Evolutionary conservation across 2,797 vertebrate species (phyloP).

Genomic region (Rhinella marina): DNA sequence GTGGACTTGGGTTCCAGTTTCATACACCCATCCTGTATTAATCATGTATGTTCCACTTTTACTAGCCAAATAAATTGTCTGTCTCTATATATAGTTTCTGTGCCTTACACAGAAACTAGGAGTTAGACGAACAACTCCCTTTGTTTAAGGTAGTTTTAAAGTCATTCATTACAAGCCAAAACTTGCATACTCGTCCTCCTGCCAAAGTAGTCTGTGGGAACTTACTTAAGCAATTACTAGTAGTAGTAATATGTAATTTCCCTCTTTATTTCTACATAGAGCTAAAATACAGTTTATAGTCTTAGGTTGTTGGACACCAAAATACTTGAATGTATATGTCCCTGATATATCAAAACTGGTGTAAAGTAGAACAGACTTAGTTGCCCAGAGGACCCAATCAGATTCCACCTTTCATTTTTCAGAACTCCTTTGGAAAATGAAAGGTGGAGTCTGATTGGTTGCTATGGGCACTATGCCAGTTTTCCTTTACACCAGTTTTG

Average conservation of each 20-base stretch:
- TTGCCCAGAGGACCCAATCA: no score
- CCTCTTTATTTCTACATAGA: constrained; percentile 1
- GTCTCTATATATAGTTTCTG: constrained; percentile 44
- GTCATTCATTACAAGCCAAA: constrained; percentile 56
- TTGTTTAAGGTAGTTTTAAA: constrained; percentile 41
- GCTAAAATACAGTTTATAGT: neutral
- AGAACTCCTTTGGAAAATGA: no score
- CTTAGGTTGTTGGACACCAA: neutral
- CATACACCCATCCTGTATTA: constrained; percentile 55
- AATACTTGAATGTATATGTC: neutral
- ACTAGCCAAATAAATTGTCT: constrained; percentile 48
- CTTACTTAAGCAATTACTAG: constrained; percentile 9
- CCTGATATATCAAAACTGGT: no score
- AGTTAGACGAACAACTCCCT: constrained; percentile 41
- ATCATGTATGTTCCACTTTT: constrained; percentile 48
- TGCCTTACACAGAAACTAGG: constrained; percentile 43
- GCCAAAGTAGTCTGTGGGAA: constrained; percentile 45
- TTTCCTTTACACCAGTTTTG: no score
- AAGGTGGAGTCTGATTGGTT: no score
- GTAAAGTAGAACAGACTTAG: no score
- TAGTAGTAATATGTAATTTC: constrained; percentile 11
- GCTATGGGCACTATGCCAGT: no score
- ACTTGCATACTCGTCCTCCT: constrained; percentile 24
- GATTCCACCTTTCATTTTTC: no score
- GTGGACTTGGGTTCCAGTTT: constrained; percentile 44